phyloP scores from a whole-genome alignment of 2,797 vertebrate genomes.

The Salmo trutta region DNA sequence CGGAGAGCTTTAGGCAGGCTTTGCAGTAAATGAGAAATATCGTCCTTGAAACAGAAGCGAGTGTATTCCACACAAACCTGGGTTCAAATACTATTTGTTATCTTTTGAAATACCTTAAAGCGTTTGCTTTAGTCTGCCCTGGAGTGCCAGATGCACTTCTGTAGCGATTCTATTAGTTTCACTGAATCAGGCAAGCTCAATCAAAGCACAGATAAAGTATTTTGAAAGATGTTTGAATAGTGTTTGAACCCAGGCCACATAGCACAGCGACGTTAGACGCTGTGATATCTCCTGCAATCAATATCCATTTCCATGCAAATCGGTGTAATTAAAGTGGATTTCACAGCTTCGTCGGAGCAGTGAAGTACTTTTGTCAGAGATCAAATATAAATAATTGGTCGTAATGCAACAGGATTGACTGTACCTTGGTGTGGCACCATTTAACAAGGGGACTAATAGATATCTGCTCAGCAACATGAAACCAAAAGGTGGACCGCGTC shows the following conservation, averaged over 20 bases:
- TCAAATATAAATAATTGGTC: constrained; percentile 54
- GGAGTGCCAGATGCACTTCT: neutral
- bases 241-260: neutral
- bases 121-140: neutral
- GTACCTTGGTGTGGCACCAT: constrained; percentile 26
- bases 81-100: neutral
- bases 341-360: constrained; percentile 43
- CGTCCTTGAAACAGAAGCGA: constrained; percentile 9
- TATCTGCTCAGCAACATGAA: neutral
- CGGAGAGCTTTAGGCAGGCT: constrained; percentile 4
- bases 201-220: neutral
- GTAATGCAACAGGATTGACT: constrained; percentile 41
- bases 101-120: neutral
- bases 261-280: neutral
- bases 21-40: constrained; percentile 17
- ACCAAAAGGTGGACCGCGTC: neutral
- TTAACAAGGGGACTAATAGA: constrained; percentile 22
- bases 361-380: constrained; percentile 35
- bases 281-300: constrained; percentile 46
- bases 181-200: neutral
- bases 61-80: neutral
- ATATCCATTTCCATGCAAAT: constrained; percentile 65
- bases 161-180: neutral
- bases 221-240: neutral
- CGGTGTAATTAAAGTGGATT: constrained; percentile 63